phyloP scores from a whole-genome alignment of 2,113 vertebrate genomes.

The Xenopus tropicalis region DNA sequence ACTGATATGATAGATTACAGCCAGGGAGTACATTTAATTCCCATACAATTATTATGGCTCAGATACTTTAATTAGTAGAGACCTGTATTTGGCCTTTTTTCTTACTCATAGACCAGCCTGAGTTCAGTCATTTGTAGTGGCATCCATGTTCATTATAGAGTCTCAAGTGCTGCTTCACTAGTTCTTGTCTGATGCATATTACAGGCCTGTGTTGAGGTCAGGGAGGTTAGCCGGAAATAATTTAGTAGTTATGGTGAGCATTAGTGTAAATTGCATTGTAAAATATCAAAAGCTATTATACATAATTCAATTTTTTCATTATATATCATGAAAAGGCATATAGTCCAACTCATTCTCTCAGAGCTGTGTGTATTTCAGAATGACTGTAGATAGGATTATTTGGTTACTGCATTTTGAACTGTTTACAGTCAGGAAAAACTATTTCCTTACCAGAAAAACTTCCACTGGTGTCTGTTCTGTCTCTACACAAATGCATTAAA shows the following conservation, averaged over 20 bases:
- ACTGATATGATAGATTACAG: too few relatives aligned
- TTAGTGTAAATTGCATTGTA: constrained; percentile 22
- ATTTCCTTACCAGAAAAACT: background rate
- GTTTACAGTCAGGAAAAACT: background rate
- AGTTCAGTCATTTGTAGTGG: background rate
- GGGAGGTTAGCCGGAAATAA: constrained; percentile 1
- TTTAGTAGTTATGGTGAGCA: constrained; percentile 7
- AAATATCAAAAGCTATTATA: constrained; percentile 17
- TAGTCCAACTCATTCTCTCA: background rate
- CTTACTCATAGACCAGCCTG: background rate
- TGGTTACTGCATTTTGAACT: background rate
- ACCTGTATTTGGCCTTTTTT: background rate
- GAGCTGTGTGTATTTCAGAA: background rate
- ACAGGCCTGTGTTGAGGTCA: constrained; percentile 22
- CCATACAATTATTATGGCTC: too few relatives aligned
- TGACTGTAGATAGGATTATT: background rate
- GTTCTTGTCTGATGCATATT: background rate
- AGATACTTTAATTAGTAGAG: background rate
- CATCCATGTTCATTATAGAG: background rate
- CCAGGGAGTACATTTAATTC: too few relatives aligned
- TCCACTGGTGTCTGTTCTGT: background rate
- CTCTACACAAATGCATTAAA: too few relatives aligned
- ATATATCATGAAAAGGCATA: background rate
- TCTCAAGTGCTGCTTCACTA: background rate
- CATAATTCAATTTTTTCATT: constrained; percentile 19